phyloP scores from a whole-genome alignment of 1,140 invertebrate species.

The Myzus persicae region DNA sequence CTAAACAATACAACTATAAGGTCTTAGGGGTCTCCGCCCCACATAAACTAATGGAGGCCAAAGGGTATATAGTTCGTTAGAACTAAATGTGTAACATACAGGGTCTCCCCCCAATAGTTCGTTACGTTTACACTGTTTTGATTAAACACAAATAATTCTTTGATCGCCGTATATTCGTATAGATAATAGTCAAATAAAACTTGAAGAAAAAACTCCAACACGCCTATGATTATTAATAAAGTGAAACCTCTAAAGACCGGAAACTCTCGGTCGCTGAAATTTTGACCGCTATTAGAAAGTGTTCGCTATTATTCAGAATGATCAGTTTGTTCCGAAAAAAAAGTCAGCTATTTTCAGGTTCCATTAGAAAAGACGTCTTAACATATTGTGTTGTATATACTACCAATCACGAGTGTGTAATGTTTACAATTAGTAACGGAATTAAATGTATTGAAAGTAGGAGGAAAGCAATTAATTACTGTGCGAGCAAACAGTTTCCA shows the following conservation, averaged over 20 bases:
- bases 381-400: too few relatives aligned
- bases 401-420: too few relatives aligned
- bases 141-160: neutral
- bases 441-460: neutral
- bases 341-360: neutral
- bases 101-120: neutral
- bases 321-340: neutral
- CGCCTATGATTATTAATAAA: neutral
- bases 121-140: neutral
- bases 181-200: neutral
- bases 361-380: neutral
- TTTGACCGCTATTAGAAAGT: neutral
- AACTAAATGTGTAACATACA: neutral
- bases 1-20: conserved; percentile 19
- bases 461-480: neutral
- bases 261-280: neutral
- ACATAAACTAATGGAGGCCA: neutral
- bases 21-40: conserved; percentile 5
- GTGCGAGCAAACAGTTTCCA: neutral
- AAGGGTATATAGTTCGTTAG: conserved; percentile 22
- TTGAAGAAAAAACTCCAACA: neutral
- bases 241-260: neutral
- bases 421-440: too few relatives aligned
- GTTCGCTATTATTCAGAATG: neutral
- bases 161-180: neutral